phyloP scores from a whole-genome alignment of 2,888 invertebrate species.

The Callosobruchus maculatus region DNA sequence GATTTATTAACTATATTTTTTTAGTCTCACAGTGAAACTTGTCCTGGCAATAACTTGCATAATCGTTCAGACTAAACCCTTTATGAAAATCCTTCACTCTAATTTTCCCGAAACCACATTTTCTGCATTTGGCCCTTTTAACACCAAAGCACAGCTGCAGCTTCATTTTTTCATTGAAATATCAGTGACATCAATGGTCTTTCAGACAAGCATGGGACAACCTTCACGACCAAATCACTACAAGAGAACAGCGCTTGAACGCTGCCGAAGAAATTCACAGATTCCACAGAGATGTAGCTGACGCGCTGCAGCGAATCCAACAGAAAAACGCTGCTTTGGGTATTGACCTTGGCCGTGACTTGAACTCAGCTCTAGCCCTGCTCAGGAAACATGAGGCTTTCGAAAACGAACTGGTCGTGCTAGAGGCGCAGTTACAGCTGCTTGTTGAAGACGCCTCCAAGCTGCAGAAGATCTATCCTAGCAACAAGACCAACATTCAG shows the following conservation, averaged over 20 bases:
- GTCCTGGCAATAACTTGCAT: too few relatives aligned
- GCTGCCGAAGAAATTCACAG: slow-evolving; percentile 97
- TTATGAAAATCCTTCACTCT: too few relatives aligned
- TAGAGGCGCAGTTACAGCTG: slow-evolving; percentile 87
- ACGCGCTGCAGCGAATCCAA: slow-evolving; percentile 83
- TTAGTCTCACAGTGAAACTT: too few relatives aligned
- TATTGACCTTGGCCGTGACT: slow-evolving; percentile 73
- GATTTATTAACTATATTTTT: too few relatives aligned
- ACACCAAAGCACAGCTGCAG: too few relatives aligned
- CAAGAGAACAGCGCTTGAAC: slow-evolving; percentile 80
- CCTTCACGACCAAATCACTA: slow-evolving; percentile 80
- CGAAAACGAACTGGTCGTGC: slow-evolving; percentile 87
- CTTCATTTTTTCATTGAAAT: too few relatives aligned
- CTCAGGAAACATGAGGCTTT: slow-evolving; percentile 87
- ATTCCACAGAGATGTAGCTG: slow-evolving; percentile 93
- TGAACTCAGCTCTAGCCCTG: slow-evolving; percentile 79
- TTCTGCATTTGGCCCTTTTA: too few relatives aligned
- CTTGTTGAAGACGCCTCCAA: slow-evolving; percentile 90
- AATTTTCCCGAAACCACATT: too few relatives aligned
- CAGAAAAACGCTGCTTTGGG: slow-evolving; percentile 86
- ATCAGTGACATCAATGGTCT: background rate
- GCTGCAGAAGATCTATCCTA: slow-evolving; percentile 83
- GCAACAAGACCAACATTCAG: slow-evolving; percentile 85
- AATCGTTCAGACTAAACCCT: too few relatives aligned
- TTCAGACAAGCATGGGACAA: slow-evolving; percentile 79